These are phyloP conservation scores for Drosophila neotestacea DNA, from an alignment of 2,888 invertebrate genomes.

Conservation along the genomic window DNA sequence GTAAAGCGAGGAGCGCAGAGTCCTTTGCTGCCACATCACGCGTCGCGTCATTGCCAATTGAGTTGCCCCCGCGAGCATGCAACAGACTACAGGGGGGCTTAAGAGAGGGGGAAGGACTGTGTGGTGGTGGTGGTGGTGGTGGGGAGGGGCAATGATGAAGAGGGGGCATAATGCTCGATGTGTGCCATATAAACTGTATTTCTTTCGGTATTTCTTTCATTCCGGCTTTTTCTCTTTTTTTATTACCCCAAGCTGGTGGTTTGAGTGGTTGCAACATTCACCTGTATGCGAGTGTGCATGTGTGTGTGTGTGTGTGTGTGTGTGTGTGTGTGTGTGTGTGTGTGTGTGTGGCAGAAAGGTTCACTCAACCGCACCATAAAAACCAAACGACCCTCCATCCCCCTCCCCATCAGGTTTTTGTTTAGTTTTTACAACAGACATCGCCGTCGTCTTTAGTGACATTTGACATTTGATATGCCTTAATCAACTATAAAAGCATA, in stretches of 20 bases:
- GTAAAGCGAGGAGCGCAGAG: constrained; percentile 44
- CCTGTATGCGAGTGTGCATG: constrained; percentile 22
- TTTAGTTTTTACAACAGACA: constrained; percentile 74
- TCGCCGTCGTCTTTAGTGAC: constrained; percentile 67
- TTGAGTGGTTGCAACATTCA: constrained; percentile 27
- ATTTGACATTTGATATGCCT: constrained; percentile 80
- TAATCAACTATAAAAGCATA: constrained; percentile 78
- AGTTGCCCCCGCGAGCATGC: constrained; percentile 33
- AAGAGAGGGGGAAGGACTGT: background rate
- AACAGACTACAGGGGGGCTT: no score
- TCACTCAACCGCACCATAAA: constrained; percentile 67
- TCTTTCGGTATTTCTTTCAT: constrained; percentile 38
- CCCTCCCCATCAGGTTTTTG: constrained; percentile 21
- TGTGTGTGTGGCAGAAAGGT: constrained; percentile 22
- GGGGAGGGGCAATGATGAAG: background rate
- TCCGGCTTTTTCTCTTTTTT: constrained; percentile 38
- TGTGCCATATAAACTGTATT: constrained; percentile 52
- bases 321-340: background rate
- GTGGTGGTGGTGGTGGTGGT: background rate
- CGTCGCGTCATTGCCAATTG: constrained; percentile 70
- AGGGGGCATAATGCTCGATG: constrained; percentile 25
- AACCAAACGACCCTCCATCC: constrained; percentile 19
- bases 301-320: background rate
- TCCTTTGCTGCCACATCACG: constrained; percentile 48
- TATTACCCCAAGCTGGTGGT: constrained; percentile 26